A percentile compares a stretch with the other conserved stretches of the same genome.
Evolutionary conservation across 2,888 invertebrate species (phyloP).

Genomic region (Poecilus cupreus): DNA sequence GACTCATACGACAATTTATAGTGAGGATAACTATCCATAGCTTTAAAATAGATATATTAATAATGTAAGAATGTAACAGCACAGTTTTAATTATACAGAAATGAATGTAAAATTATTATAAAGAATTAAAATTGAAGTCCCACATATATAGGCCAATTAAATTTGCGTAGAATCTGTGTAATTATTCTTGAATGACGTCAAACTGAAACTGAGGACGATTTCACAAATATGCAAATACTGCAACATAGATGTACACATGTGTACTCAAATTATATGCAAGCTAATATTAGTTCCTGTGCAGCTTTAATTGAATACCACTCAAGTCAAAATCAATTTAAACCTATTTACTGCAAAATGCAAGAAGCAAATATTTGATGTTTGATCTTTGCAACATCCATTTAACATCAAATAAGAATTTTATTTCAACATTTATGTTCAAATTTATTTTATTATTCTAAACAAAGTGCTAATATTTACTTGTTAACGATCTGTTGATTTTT

Average conservation of each 20-base stretch:
- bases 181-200: not conserved
- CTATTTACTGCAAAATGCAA: not conserved
- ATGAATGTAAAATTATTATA: no score
- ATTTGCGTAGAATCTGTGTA: not conserved
- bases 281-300: conserved; percentile 21
- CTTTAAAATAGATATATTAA: no score
- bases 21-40: no score
- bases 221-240: not conserved
- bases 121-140: no score
- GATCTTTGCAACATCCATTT: not conserved
- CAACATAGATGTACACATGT: not conserved
- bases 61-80: no score
- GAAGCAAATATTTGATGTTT: conserved; percentile 22
- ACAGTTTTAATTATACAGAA: no score
- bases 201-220: not conserved
- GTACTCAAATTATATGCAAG: not conserved
- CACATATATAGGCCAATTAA: not conserved
- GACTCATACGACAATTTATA: no score
- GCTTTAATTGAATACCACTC: conserved; percentile 2
- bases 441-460: not conserved
- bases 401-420: not conserved
- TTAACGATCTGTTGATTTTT: no score
- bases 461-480: no score
- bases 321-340: conserved; percentile 20
- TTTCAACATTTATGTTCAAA: not conserved